A percentile compares a stretch with the other conserved stretches of the same genome.
Conservation (phyloP, 1,140 invertebrate species). For the Sesamia nonagrioides region DNA sequence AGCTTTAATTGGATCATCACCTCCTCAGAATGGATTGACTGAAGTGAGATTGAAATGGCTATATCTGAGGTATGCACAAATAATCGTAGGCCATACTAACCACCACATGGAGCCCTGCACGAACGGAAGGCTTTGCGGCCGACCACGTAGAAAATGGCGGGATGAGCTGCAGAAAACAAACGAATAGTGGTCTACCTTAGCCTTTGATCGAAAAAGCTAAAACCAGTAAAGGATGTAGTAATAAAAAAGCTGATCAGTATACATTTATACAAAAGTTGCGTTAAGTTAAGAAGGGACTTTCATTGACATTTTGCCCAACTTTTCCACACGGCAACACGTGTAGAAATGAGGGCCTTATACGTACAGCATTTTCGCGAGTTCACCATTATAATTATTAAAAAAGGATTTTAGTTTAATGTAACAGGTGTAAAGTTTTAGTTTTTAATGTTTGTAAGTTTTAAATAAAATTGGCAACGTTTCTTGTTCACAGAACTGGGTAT, state of each 20-base stretch:
- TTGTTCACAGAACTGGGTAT: slow-evolving; percentile 7
- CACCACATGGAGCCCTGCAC: too few relatives aligned
- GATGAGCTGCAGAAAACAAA: too few relatives aligned
- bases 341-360: not conserved
- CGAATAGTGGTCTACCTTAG: too few relatives aligned
- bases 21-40: too few relatives aligned
- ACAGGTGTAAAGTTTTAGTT: slow-evolving; percentile 4
- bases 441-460: slow-evolving; percentile 2
- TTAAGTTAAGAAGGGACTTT: slow-evolving; percentile 18
- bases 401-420: slow-evolving; percentile 5
- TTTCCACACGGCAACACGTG: slow-evolving; percentile 28
- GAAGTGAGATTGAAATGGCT: too few relatives aligned
- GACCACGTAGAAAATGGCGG: too few relatives aligned
- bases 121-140: too few relatives aligned
- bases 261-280: slow-evolving; percentile 7
- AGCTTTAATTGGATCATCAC: too few relatives aligned
- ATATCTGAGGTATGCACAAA: too few relatives aligned
- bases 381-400: slow-evolving; percentile 18
- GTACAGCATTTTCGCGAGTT: not conserved
- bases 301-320: slow-evolving; percentile 16
- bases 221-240: not conserved
- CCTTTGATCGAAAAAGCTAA: too few relatives aligned
- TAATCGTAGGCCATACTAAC: too few relatives aligned
- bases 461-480: slow-evolving; percentile 6
- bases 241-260: slow-evolving; percentile 8